Evolutionary conservation across 2,888 invertebrate species (phyloP).

Genomic region (Deroplatys truncata): DNA sequence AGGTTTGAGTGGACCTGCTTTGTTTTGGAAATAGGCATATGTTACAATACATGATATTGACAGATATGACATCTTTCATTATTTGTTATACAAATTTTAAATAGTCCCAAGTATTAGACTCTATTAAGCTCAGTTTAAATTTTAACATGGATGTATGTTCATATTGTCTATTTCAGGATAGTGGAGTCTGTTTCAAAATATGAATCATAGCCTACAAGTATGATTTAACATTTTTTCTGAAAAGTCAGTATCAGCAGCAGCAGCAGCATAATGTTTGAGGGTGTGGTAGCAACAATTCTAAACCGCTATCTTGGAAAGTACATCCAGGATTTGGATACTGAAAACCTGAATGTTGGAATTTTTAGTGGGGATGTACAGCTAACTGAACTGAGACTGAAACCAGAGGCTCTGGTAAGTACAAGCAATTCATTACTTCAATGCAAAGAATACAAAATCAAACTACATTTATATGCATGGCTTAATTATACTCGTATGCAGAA

Average conservation of each 20-base stretch:
- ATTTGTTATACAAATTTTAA: too few species aligned
- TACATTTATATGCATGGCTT: not conserved
- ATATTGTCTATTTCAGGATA: not conserved
- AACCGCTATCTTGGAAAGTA: constrained; percentile 79
- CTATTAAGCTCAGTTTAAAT: too few species aligned
- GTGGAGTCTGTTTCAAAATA: not conserved
- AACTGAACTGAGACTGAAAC: constrained; percentile 70
- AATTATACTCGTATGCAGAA: not conserved
- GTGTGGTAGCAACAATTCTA: constrained; percentile 71
- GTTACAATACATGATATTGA: too few species aligned
- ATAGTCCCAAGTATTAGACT: too few species aligned
- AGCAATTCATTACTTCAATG: too few species aligned
- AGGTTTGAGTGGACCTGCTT: too few species aligned
- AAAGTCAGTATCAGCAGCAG: not conserved
- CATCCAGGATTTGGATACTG: constrained; percentile 76
- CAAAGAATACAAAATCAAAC: not conserved
- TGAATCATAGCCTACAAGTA: not conserved
- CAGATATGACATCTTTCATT: too few species aligned
- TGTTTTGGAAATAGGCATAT: too few species aligned
- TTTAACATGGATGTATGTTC: too few species aligned
- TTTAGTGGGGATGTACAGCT: constrained; percentile 77
- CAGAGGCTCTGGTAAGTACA: constrained; percentile 71
- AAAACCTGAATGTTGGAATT: constrained; percentile 78
- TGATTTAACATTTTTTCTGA: not conserved
- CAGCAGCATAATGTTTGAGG: constrained; percentile 62